Evolutionary conservation across 2,888 invertebrate genomes (phyloP).

Genomic region (Dinocampus coccinellae): DNA sequence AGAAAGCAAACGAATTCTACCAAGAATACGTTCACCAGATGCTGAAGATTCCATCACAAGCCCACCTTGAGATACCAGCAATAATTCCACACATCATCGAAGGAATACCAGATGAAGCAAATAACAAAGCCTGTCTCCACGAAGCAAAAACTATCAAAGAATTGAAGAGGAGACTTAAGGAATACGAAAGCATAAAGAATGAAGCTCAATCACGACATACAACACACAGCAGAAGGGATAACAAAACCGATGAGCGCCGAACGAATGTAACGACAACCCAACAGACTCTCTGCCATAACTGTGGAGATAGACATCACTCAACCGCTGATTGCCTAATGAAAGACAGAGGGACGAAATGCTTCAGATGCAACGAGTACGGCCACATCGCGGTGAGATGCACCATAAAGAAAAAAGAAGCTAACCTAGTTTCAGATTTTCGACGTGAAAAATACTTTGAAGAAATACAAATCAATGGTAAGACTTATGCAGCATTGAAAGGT

Average conservation of each 20-base stretch:
- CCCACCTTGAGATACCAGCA: not conserved
- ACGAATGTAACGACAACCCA: not conserved
- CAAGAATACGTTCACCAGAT: slow-evolving; percentile 10
- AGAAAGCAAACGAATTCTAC: slow-evolving; percentile 5
- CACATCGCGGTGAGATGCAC: slow-evolving; percentile 27
- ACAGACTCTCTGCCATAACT: slow-evolving; percentile 13
- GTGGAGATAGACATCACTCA: slow-evolving; percentile 17
- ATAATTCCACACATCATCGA: slow-evolving; percentile 7
- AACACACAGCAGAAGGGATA: too few species aligned
- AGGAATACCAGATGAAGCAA: slow-evolving; percentile 8
- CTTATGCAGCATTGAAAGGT: slow-evolving; percentile 31
- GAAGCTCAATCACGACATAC: not conserved
- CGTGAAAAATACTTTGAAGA: too few species aligned
- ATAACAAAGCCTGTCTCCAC: not conserved
- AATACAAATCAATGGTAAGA: too few species aligned
- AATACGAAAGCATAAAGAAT: too few species aligned
- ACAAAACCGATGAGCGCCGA: not conserved
- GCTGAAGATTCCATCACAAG: not conserved
- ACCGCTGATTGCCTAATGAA: slow-evolving; percentile 19
- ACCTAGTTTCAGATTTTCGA: too few species aligned
- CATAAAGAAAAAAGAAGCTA: not conserved
- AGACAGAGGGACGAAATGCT: slow-evolving; percentile 28
- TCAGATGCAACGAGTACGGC: not conserved
- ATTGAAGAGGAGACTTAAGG: too few species aligned
- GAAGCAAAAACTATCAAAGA: not conserved